A percentile compares a stretch with the other conserved stretches of the same genome.
phyloP scores from a whole-genome alignment of 2,888 invertebrate genomes.

The Drosophila recens region DNA sequence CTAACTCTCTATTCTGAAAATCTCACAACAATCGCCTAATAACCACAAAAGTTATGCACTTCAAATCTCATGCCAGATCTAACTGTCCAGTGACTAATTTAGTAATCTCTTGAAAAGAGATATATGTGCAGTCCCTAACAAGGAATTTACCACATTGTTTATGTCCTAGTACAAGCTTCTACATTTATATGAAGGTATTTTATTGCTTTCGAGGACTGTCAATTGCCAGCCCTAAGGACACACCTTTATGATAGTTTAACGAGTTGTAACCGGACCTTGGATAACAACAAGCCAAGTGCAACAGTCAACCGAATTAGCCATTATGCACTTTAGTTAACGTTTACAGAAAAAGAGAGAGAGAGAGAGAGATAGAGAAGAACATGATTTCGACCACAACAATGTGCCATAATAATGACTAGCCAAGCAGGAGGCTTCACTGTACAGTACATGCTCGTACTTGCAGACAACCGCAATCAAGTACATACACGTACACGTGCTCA shows the following conservation, averaged over 20 bases:
- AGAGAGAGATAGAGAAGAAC: background rate
- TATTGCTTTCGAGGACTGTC: constrained; percentile 25
- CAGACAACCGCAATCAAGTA: constrained; percentile 20
- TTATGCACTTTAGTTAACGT: constrained; percentile 26
- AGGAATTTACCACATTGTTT: constrained; percentile 25
- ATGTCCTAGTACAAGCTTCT: background rate
- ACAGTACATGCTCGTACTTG: background rate
- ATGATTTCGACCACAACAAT: constrained; percentile 45
- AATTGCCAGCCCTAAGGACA: constrained; percentile 23
- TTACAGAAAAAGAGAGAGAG: constrained; percentile 1
- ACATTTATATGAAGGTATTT: constrained; percentile 15
- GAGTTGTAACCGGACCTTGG: constrained; percentile 26
- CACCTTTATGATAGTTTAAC: constrained; percentile 34
- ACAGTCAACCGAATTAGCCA: constrained; percentile 34
- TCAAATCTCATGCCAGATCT: background rate
- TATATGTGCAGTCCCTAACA: constrained; percentile 2
- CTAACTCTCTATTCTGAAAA: background rate
- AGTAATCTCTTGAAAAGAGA: background rate
- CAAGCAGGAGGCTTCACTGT: constrained; percentile 28
- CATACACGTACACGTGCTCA: constrained; percentile 21
- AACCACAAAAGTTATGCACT: background rate
- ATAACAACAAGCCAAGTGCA: constrained; percentile 42
- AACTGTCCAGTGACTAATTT: constrained; percentile 7
- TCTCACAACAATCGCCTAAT: constrained; percentile 1
- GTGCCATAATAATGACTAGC: constrained; percentile 47